Conservation (phyloP, 2,888 invertebrate genomes). For the Scaptomyza tumidula region DNA sequence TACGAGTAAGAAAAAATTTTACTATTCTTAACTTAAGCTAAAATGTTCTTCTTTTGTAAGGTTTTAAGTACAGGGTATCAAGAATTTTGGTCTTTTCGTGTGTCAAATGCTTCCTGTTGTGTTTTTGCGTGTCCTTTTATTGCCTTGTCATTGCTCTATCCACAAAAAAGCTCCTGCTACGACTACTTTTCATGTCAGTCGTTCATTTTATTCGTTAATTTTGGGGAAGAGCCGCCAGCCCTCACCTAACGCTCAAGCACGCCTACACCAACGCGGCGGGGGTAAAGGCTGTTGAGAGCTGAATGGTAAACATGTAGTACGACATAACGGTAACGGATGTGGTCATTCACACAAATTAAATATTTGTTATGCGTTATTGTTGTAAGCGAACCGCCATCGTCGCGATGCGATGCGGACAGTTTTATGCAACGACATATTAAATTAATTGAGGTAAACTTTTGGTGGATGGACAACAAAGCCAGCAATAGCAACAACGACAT, state of each 20-base stretch:
- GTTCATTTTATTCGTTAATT: constrained; percentile 33
- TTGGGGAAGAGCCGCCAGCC: not conserved
- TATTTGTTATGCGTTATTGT: constrained; percentile 49
- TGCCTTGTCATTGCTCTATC: constrained; percentile 1
- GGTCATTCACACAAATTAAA: constrained; percentile 66
- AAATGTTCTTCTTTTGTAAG: too few relatives aligned
- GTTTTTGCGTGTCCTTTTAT: constrained; percentile 15
- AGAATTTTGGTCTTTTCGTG: constrained; percentile 5
- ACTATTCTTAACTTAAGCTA: too few relatives aligned
- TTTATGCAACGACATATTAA: constrained; percentile 32
- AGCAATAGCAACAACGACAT: not conserved
- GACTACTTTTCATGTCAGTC: constrained; percentile 26
- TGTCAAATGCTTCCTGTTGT: too few relatives aligned
- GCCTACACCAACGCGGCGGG: not conserved
- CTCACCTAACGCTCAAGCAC: not conserved
- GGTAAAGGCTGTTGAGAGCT: constrained; percentile 25
- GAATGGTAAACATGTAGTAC: constrained; percentile 50
- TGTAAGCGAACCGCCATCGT: constrained; percentile 13
- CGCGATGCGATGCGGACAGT: constrained; percentile 3
- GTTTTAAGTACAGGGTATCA: not conserved
- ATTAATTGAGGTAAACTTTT: constrained; percentile 56
- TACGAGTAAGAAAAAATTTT: too few relatives aligned
- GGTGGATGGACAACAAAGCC: constrained; percentile 1
- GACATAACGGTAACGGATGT: constrained; percentile 44
- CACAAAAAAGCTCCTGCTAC: not conserved